These are phyloP conservation scores for Pegoplata infirma DNA, from an alignment of 2,888 invertebrate species.

Conservation along the genomic window DNA sequence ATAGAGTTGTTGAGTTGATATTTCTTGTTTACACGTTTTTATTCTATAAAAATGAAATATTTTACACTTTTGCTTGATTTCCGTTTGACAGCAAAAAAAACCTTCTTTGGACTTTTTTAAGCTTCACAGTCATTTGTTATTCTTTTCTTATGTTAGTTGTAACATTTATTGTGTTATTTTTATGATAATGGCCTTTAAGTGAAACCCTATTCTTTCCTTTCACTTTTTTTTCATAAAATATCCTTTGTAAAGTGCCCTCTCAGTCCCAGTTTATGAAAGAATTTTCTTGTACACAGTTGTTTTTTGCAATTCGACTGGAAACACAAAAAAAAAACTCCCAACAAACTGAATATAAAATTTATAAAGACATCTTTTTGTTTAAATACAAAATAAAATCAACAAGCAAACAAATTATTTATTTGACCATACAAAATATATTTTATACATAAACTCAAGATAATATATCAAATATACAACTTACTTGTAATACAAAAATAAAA, in stretches of 20 bases:
- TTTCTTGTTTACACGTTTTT: background rate
- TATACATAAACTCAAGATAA: background rate
- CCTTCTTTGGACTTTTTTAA: background rate
- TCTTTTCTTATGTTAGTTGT: background rate
- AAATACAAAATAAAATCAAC: background rate
- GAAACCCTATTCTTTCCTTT: background rate
- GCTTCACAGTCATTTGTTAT: background rate
- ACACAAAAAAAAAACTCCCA: no score
- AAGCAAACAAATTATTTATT: background rate
- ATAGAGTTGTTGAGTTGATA: no score
- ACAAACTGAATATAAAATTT: no score
- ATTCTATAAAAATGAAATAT: background rate
- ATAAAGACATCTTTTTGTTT: background rate
- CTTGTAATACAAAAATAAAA: background rate
- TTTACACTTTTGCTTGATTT: background rate
- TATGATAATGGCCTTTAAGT: slow-evolving; percentile 14
- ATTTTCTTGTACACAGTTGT: no score
- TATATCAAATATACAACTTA: background rate
- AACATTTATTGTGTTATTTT: background rate
- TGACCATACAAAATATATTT: background rate
- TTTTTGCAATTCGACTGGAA: no score
- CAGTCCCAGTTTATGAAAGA: no score
- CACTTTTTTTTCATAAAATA: no score
- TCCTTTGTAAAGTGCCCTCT: no score
- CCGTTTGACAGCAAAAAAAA: background rate